Conservation (phyloP, 2,113 vertebrate genomes). For the Aplodontia rufa region DNA sequence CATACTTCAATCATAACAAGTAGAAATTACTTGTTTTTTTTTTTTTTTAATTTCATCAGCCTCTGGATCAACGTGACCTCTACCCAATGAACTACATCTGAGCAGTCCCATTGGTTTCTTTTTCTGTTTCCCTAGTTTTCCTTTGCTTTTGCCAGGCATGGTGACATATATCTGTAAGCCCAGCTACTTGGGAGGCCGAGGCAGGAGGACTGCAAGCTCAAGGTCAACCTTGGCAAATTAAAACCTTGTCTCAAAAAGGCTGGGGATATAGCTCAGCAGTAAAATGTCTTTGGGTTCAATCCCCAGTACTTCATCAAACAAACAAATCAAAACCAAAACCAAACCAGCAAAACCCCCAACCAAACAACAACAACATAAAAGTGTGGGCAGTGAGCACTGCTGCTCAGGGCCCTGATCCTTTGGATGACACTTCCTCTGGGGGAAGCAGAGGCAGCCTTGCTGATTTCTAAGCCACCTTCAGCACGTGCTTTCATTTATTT, state of each 20-base stretch:
- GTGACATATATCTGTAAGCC: no score
- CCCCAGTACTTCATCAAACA: no score
- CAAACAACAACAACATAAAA: no score
- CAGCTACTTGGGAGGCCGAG: no score
- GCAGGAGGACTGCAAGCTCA: no score
- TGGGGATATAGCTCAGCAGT: no score
- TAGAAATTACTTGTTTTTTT: neutral
- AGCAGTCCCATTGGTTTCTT: neutral
- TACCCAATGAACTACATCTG: neutral
- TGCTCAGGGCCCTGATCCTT: neutral
- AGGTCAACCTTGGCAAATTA: no score
- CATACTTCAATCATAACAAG: no score
- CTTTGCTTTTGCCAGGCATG: neutral
- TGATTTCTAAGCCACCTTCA: neutral
- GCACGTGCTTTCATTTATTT: neutral
- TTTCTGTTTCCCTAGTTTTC: neutral
- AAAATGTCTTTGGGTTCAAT: no score
- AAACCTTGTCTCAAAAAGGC: no score
- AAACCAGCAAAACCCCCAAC: no score
- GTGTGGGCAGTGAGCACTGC: neutral
- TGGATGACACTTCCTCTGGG: neutral
- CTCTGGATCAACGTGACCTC: neutral
- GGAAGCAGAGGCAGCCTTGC: neutral
- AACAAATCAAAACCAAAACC: no score
- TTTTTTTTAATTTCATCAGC: neutral